These are phyloP conservation scores for Campylomormyrus numenius DNA, from an alignment of 2,113 vertebrate species.

Conservation along the genomic window DNA sequence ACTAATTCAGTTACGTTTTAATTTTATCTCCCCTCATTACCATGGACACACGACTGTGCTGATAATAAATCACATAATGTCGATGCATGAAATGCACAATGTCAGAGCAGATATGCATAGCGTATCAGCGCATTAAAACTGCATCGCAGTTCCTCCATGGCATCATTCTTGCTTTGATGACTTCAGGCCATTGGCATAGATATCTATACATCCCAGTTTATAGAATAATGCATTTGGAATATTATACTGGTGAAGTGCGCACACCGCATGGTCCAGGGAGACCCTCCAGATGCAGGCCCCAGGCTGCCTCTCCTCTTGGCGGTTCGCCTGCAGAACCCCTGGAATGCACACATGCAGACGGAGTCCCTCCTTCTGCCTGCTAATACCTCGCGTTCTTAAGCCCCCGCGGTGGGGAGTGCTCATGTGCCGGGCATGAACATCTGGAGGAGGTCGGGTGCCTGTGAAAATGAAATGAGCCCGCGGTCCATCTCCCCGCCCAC, in stretches of 20 bases:
- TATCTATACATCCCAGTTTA: neutral
- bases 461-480: neutral
- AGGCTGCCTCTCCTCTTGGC: neutral
- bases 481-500: neutral
- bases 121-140: neutral
- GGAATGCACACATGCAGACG: neutral
- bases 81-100: neutral
- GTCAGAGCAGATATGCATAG: neutral
- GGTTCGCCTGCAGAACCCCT: neutral
- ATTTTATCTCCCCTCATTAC: neutral
- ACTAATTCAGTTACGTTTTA: neutral
- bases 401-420: neutral
- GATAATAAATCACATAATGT: neutral
- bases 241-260: neutral
- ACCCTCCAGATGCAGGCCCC: neutral
- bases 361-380: neutral
- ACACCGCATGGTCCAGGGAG: neutral
- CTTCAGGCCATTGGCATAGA: neutral
- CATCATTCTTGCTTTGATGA: neutral
- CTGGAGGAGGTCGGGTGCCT: neutral
- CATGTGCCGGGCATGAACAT: neutral
- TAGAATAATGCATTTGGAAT: neutral
- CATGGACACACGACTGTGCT: neutral
- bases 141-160: neutral
- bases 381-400: neutral